Base-by-base conservation (phyloP, 2,888 invertebrate species). In the Podotricha telesiphe region DNA sequence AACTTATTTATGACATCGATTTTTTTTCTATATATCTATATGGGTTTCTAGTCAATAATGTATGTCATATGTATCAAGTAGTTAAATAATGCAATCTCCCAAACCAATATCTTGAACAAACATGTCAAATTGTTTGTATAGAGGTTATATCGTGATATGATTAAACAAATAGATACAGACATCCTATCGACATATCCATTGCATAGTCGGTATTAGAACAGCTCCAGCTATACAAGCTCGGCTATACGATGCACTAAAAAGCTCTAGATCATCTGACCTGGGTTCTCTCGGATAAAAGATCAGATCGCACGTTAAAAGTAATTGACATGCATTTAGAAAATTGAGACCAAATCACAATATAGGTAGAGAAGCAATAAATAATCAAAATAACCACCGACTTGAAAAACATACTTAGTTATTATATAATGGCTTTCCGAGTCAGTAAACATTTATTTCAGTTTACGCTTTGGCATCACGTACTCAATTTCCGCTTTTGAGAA, bases 121-220 rank as follows among this genome's bases (percentile, higher is more conserved):
- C 61, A 59, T 73, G 75, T 74, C 75, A 64, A 45, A 56, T 56
- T 71, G 67, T 72, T 71, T 75, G 56, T 22, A 69, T 58, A 68
- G 40, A 22, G n/a, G 64, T 59, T 22, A 64, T 55, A 59, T 68
- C 50, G 61, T 55, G 71, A 72, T 67, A 28, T 65, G 67, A 65
- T 70, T 64, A 68, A 67, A 63, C 61, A 62, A 47, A 61, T 45
- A 34, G 17, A 62, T 34, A 37, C 55, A 45, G 45, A 19, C 42
- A 17, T 59, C 8, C 47, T 37, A 50, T 62, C 48, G 19, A 8
- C 11, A 28, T 34, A 50, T 34, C 61, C 51, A 47, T 53, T 45
- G 51, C 58, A 67, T 55, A 59, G 34, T 68, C 34, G 61, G 34
- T 45, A 48, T 48, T 15, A 48, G 48, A 48, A 34, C 34, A 15